Evolutionary conservation across 2,797 vertebrate species (phyloP), one percentile per base, ranked within the genome.

Genomic region (Pithecia hirsuta): DNA sequence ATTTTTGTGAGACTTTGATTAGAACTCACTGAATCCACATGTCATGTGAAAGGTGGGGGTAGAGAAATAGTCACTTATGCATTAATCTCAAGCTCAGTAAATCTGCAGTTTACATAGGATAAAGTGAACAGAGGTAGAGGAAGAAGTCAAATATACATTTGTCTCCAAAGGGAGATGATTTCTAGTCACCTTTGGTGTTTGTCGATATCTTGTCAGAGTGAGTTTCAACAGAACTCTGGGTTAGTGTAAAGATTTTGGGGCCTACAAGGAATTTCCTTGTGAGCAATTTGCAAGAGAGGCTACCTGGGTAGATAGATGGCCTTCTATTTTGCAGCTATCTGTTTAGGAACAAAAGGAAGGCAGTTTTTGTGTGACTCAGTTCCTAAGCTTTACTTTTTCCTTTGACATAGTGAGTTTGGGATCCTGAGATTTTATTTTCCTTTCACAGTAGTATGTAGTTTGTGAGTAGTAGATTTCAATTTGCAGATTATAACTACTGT

Each of bases 401-500:
- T 67, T n/a, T 67, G 33, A n/a, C 61, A 67, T n/a, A n/a, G 33
- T 67, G 33, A 67, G 61, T 67, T 67, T n/a, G 7, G 33, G 33
- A 33, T 67, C 15, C 61, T 67, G 61, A 67, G 61, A n/a, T 67
- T 9, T 67, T n/a, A n/a, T 67, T 8, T 67, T 17, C 33, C 15
- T n/a, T n/a, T 67, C 33, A 67, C 61, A 67, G 61, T 79, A 39
- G 3, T 64, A 28, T 61, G 15, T 20, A 86, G 39, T 55, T n/a
- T 55, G 22, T 84, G 48, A 9, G 33, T 87, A 94, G 52, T 97
- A 57, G 75, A 84, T 87, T 92, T 94, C 84, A 93, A 92, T 92
- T 94, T 95, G 14, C 14, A 93, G 28, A 84, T 70, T 97, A 30
- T 85, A 94, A 94, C 83, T 95, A 72, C 70, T 92, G 4, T 57